Percentiles rank a stretch among this genome's conserved stretches.
phyloP scores from a whole-genome alignment of 2,888 invertebrate genomes.

The Conomelus anceps region DNA sequence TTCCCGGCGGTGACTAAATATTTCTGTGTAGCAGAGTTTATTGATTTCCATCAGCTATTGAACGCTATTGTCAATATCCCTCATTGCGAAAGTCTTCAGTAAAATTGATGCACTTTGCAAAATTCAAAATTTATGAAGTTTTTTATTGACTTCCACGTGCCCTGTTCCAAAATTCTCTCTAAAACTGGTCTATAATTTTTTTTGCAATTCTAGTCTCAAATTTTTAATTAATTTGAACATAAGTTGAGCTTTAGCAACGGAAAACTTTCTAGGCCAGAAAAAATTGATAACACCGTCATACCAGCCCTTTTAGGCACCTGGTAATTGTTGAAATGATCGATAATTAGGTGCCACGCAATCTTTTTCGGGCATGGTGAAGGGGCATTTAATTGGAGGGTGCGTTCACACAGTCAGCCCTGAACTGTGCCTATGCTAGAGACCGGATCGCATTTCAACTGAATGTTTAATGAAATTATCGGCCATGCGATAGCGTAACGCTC shows the following conservation, averaged over 20 bases:
- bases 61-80: too few species aligned
- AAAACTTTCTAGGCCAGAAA: background rate
- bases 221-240: background rate
- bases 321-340: slow-evolving; percentile 16
- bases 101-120: too few species aligned
- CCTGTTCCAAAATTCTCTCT: too few species aligned
- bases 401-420: background rate
- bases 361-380: background rate
- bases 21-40: too few species aligned
- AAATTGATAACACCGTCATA: background rate
- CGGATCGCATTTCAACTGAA: slow-evolving; percentile 8
- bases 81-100: too few species aligned
- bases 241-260: too few species aligned
- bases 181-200: too few species aligned
- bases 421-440: background rate
- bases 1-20: too few species aligned
- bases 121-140: too few species aligned
- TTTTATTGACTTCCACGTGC: too few species aligned
- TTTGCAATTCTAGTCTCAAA: too few species aligned
- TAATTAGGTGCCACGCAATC: slow-evolving; percentile 18
- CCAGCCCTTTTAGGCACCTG: background rate
- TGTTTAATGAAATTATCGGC: slow-evolving; percentile 21
- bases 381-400: slow-evolving; percentile 14
- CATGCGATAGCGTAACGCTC: slow-evolving; percentile 6
- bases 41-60: too few species aligned